Evolutionary conservation across 2,797 vertebrate species (phyloP), one percentile per base, ranked within the genome.

Genomic region (Gastrophryne carolinensis): DNA sequence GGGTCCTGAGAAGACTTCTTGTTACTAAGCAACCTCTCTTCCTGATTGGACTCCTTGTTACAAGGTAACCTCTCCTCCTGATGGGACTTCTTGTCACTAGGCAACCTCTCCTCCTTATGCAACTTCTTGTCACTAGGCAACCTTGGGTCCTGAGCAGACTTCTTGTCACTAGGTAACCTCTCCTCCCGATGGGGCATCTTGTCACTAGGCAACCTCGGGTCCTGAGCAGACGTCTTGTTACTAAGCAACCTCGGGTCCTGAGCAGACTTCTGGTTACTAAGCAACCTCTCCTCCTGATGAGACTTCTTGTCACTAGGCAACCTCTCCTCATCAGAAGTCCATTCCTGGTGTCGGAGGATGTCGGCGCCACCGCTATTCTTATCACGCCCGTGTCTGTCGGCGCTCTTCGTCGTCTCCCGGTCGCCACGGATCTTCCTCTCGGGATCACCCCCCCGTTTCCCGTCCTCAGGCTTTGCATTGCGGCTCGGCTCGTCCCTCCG

Each of bases 151-250:
- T n/a, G n/a, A n/a, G n/a, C 15, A 49, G n/a, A 4, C 44, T 49
- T 13, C 10, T 53, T 37, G 27, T 80, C 1, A 0, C 8, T 63
- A 24, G 73, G 32, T 66, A 75, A 80, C 50, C 78, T 74, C 24
- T 8, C 35, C 7, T 34, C 1, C 4, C 13, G 50, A 4, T 13
- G 21, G 1, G 11, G 8, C 19, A 35, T 24, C 15, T 9, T 17
- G 15, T 15, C 23, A 13, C 3, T 3, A 11, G 17, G 8, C 29
- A 24, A 11, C 39, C 21, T 44, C 41, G 4, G 24, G 24, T 30
- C 9, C 19, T 3, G 10, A 6, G 7, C 35, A 26, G 21, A 0
- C 6, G n/a, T 9, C n/a, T 27, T 24, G 1, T 8, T 3, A 3
- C 29, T 34, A n/a, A n/a, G n/a, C 63, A 7, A 34, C 47, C 24